Base-by-base conservation (phyloP, 1,140 invertebrate species). In the Ganaspis sp. region DNA sequence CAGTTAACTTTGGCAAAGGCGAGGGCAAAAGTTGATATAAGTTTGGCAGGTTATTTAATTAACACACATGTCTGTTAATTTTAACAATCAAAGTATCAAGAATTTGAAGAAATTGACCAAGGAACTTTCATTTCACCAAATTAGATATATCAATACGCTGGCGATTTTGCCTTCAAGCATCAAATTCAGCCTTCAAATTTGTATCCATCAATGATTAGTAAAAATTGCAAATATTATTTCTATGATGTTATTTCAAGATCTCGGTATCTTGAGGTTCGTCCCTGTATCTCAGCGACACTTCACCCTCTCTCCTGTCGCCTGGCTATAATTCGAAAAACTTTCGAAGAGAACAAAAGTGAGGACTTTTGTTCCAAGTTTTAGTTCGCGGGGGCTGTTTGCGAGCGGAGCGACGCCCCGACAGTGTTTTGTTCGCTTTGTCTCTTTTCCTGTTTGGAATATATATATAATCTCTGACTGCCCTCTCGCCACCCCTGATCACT, bases 341-440 rank as follows among this genome's bases (percentile, higher is more conserved):
- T 90, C 75, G 83, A 74, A 77, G 74, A 70, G 87, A 89, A 89
- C 89, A 89, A 90, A 90, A 90, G 89, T 90, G 81, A 86, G 84
- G 86, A 90, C 89, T 90, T 89, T 90, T 89, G 87, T 90, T 89
- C 88, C 87, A 89, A 90, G 88, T 90, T 89, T 84, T 86, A 88
- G 85, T 85, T 84, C 83, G 76, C 75, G 80, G 76, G 82, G 79
- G 82, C 83, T 89, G 85, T 86, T 87, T 87, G 86, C 85, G 78
- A 82, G 77, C 75, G 83, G 76, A 86, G 87, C 86, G 88, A 90
- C 88, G 88, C 88, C 87, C 88, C 86, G 86, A 88, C 85, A 88
- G 83, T 88, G 87, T 90, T 89, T 90, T 89, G 88, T 89, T 87
- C 85, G 86, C 87, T 88, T 89, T 90, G 88, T 90, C 88, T 89